A percentile compares a stretch with the other conserved stretches of the same genome.
phyloP scores from a whole-genome alignment of 1,140 invertebrate species.

The Brachionus plicatilis region DNA sequence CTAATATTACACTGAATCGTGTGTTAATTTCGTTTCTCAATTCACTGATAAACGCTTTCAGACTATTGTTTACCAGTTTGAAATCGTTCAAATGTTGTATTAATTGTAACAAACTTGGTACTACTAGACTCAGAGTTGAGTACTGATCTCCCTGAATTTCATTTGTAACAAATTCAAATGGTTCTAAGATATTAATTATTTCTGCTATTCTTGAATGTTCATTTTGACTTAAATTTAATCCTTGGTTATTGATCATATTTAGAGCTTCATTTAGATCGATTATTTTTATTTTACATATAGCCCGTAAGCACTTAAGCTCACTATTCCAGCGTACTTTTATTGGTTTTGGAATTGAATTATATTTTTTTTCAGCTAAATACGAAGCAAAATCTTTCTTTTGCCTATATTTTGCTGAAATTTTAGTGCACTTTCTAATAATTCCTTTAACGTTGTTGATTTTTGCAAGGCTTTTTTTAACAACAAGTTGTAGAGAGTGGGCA shows the following conservation, averaged over 20 bases:
- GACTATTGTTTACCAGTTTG: not conserved
- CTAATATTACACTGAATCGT: not conserved
- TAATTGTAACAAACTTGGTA: not conserved
- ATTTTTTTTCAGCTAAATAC: not conserved
- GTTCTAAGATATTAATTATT: not conserved
- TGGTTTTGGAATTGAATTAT: not conserved
- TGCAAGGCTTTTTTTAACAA: no score
- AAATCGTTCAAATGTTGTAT: not conserved
- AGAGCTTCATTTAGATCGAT: not conserved
- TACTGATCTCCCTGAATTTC: not conserved
- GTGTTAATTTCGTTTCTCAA: not conserved
- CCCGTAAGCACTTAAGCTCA: not conserved
- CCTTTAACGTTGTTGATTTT: not conserved
- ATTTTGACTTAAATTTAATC: not conserved
- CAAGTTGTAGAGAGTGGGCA: no score
- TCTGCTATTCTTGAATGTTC: not conserved
- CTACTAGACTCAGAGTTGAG: not conserved
- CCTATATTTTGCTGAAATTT: not conserved
- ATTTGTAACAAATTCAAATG: slow-evolving; percentile 10
- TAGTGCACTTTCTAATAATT: not conserved
- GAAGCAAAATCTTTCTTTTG: not conserved
- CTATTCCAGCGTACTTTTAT: not conserved
- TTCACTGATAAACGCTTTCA: not conserved
- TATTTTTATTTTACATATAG: not conserved
- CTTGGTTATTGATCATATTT: not conserved